Conservation (phyloP, 2,113 vertebrate species). For the Hemiscyllium ocellatum region DNA sequence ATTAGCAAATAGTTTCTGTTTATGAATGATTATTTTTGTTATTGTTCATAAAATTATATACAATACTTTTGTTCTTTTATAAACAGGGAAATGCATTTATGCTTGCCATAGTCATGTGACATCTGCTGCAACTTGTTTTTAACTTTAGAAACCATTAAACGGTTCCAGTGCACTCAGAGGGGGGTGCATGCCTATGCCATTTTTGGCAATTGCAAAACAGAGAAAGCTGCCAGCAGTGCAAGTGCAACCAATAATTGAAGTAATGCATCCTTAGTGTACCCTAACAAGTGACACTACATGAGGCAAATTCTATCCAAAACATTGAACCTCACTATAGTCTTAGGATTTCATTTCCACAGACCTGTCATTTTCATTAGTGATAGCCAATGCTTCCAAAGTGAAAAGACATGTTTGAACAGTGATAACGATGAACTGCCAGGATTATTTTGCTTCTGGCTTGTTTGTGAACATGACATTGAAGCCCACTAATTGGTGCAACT, state of each 20-base stretch:
- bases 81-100: too few relatives aligned
- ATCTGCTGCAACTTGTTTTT: too few relatives aligned
- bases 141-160: too few relatives aligned
- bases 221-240: neutral
- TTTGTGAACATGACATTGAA: neutral
- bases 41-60: too few relatives aligned
- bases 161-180: too few relatives aligned
- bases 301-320: neutral
- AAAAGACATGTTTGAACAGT: neutral
- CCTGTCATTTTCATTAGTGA: neutral
- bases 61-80: too few relatives aligned
- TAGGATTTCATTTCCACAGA: neutral
- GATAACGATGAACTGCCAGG: neutral
- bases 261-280: neutral
- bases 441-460: neutral
- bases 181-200: neutral
- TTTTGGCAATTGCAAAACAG: neutral
- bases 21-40: too few relatives aligned
- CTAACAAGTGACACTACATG: neutral
- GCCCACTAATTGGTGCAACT: neutral
- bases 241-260: neutral
- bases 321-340: neutral
- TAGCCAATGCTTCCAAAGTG: neutral
- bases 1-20: too few relatives aligned
- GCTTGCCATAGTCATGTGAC: too few relatives aligned